Evolutionary conservation across 2,888 invertebrate genomes (phyloP).

Genomic region (Parnassius orleans): DNA sequence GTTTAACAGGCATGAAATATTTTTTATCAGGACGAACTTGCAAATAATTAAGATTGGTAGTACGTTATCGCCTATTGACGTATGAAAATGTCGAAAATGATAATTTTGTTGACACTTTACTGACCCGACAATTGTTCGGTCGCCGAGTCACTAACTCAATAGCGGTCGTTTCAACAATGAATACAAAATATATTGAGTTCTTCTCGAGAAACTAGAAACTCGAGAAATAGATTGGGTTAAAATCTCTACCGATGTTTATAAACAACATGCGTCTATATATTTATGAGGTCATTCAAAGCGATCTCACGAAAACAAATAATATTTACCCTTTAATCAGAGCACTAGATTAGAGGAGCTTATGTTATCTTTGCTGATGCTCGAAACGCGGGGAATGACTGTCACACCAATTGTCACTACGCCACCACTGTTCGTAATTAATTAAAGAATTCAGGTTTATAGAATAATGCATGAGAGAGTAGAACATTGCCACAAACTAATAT

Average conservation of each 20-base stretch:
- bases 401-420: conserved; percentile 78
- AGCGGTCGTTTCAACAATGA: not conserved
- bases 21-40: conserved; percentile 38
- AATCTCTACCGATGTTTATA: conserved; percentile 15
- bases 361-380: conserved; percentile 74
- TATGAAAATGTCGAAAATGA: conserved; percentile 42
- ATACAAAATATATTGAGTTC: not conserved
- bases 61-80: conserved; percentile 51
- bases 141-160: not conserved
- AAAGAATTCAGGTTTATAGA: conserved; percentile 56
- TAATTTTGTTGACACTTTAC: conserved; percentile 36
- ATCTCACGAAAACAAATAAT: conserved; percentile 50
- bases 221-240: not conserved
- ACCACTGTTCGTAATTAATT: conserved; percentile 71
- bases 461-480: conserved; percentile 72
- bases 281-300: conserved; percentile 16
- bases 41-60: conserved; percentile 36
- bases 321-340: conserved; percentile 64
- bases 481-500: conserved; percentile 75
- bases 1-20: conserved; percentile 32
- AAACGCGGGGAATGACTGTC: conserved; percentile 73
- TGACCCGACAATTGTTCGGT: conserved; percentile 23
- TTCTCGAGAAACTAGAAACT: not conserved
- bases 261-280: conserved; percentile 15
- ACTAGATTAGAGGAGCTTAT: conserved; percentile 50